phyloP scores from a whole-genome alignment of 1,140 invertebrate genomes.

The Diploscapter pachys region DNA sequence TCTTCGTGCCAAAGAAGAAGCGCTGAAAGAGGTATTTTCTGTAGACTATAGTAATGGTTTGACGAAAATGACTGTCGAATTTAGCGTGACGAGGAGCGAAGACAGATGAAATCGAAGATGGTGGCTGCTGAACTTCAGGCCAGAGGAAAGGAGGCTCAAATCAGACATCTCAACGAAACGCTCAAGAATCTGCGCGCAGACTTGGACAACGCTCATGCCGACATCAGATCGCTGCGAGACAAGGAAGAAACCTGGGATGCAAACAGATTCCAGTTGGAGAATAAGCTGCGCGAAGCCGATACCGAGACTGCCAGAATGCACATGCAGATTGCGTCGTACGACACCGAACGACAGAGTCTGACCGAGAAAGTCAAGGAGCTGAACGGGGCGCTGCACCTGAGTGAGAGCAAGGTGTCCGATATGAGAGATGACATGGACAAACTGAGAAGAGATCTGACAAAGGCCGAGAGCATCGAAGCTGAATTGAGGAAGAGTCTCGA shows the following conservation, averaged over 20 bases:
- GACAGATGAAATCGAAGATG: constrained; percentile 56
- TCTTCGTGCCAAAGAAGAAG: constrained; percentile 58
- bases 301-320: constrained; percentile 47
- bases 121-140: constrained; percentile 54
- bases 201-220: constrained; percentile 54
- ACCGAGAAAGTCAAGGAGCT: constrained; percentile 54
- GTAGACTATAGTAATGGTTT: no score
- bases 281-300: constrained; percentile 51
- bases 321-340: constrained; percentile 47
- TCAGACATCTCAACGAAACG: constrained; percentile 56
- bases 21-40: constrained; percentile 39
- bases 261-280: constrained; percentile 52
- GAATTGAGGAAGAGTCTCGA: constrained; percentile 50
- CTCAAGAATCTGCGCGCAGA: constrained; percentile 55
- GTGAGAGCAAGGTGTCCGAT: constrained; percentile 50
- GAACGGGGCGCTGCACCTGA: constrained; percentile 47
- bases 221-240: constrained; percentile 48
- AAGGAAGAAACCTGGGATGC: constrained; percentile 51
- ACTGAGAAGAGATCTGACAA: constrained; percentile 49
- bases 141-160: constrained; percentile 56
- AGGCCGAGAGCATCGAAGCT: constrained; percentile 48
- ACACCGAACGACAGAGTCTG: constrained; percentile 47
- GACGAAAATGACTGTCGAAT: no score
- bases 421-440: constrained; percentile 48
- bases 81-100: constrained; percentile 47